Evolutionary conservation across 1,140 invertebrate species (phyloP).

Genomic region (Anastatus disparis): DNA sequence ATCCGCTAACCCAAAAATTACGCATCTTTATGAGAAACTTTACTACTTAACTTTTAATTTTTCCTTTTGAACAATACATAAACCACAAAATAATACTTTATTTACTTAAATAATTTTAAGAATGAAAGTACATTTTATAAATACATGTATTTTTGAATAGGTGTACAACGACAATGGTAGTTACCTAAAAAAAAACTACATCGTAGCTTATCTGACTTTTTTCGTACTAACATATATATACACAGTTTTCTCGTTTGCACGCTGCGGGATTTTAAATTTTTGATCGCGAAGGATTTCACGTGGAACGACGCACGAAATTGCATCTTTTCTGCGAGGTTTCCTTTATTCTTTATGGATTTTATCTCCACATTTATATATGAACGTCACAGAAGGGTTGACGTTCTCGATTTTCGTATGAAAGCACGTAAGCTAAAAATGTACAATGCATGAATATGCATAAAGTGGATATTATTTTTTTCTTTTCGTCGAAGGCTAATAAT

Average conservation of each 20-base stretch:
- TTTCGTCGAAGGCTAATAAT: too few species aligned
- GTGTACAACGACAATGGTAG: too few species aligned
- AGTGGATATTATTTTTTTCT: background rate
- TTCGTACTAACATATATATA: too few species aligned
- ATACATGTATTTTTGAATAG: too few species aligned
- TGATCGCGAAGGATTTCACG: conserved; percentile 17
- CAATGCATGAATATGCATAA: conserved; percentile 31
- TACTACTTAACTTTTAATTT: conserved; percentile 20
- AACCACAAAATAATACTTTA: background rate
- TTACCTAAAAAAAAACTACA: too few species aligned
- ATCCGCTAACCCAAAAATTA: too few species aligned
- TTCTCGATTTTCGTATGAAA: conserved; percentile 27
- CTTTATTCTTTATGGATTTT: too few species aligned
- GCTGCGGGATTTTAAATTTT: conserved; percentile 26
- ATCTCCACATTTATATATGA: too few species aligned
- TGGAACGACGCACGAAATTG: conserved; percentile 33
- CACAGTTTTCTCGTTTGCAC: too few species aligned
- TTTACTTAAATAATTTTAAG: conserved; percentile 3
- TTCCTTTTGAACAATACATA: background rate
- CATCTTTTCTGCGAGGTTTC: background rate
- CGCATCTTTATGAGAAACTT: too few species aligned
- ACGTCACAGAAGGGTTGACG: background rate
- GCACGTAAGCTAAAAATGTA: conserved; percentile 28
- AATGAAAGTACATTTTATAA: too few species aligned
- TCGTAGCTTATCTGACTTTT: too few species aligned